These are phyloP conservation scores for Acromyrmex charruanus DNA, from an alignment of 1,140 invertebrate species.

Conservation along the genomic window DNA sequence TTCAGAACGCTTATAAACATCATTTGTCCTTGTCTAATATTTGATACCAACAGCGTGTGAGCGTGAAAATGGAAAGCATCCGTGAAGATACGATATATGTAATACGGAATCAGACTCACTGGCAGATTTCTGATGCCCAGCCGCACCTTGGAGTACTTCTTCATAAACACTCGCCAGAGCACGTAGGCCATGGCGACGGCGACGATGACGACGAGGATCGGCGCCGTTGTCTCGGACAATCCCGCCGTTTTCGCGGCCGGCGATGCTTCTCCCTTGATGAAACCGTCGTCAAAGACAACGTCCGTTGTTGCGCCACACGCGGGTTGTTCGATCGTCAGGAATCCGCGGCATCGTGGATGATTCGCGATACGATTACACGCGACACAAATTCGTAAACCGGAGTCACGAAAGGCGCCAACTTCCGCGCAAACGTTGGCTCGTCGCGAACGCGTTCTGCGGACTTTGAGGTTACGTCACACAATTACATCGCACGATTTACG, in stretches of 20 bases:
- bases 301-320: not conserved
- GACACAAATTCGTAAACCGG: not conserved
- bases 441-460: not conserved
- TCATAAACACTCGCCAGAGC: conserved; percentile 86
- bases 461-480: not conserved
- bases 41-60: too few relatives aligned
- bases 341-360: conserved; percentile 40
- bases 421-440: not conserved
- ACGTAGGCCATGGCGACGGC: conserved; percentile 85
- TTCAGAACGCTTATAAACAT: too few relatives aligned
- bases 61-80: too few relatives aligned
- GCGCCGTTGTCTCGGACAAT: conserved; percentile 16
- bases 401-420: not conserved
- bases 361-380: not conserved
- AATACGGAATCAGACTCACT: conserved; percentile 77
- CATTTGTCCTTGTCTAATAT: too few relatives aligned
- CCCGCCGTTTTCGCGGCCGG: not conserved
- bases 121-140: conserved; percentile 85
- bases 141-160: conserved; percentile 86
- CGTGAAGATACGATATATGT: not conserved
- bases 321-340: conserved; percentile 23
- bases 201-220: not conserved
- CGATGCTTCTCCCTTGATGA: not conserved
- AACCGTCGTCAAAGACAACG: not conserved
- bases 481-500: not conserved